Percentiles rank a stretch among this genome's conserved stretches.
Conservation (phyloP, 1,140 invertebrate genomes). For the Papilio dardanus region DNA sequence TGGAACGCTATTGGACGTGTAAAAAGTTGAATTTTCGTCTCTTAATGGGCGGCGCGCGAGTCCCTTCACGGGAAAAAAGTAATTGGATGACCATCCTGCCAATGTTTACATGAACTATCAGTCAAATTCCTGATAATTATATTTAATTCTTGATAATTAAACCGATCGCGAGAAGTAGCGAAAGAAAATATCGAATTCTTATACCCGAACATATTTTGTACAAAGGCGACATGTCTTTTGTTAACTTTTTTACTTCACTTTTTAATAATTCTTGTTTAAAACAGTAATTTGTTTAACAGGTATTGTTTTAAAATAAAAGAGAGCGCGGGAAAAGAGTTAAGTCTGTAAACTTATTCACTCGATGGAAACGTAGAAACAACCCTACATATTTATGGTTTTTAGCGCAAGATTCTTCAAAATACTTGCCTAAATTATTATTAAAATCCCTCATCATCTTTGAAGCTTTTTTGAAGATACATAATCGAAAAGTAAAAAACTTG, state of each 20-base stretch:
- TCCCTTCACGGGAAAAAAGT: not conserved
- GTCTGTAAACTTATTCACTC: too few species aligned
- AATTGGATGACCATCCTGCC: slow-evolving; percentile 1
- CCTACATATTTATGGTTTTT: too few species aligned
- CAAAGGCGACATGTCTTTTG: not conserved
- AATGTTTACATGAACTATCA: not conserved
- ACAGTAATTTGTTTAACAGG: too few species aligned
- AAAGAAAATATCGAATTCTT: not conserved
- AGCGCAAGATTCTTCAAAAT: too few species aligned
- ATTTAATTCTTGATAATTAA: not conserved
- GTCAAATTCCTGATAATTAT: not conserved
- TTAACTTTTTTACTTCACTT: not conserved
- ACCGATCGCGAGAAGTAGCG: not conserved
- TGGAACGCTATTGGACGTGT: slow-evolving; percentile 4
- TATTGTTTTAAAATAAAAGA: too few species aligned
- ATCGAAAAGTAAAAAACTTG: too few species aligned
- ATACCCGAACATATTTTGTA: not conserved
- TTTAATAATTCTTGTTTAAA: too few species aligned
- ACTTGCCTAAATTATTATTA: too few species aligned
- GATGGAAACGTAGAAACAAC: too few species aligned
- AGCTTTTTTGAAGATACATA: too few species aligned
- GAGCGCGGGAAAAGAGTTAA: too few species aligned
- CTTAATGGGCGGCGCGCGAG: not conserved
- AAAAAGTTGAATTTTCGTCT: not conserved
- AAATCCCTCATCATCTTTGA: too few species aligned